phyloP scores from a whole-genome alignment of 2,888 invertebrate genomes.

The Fissipunctia ypsillon region DNA sequence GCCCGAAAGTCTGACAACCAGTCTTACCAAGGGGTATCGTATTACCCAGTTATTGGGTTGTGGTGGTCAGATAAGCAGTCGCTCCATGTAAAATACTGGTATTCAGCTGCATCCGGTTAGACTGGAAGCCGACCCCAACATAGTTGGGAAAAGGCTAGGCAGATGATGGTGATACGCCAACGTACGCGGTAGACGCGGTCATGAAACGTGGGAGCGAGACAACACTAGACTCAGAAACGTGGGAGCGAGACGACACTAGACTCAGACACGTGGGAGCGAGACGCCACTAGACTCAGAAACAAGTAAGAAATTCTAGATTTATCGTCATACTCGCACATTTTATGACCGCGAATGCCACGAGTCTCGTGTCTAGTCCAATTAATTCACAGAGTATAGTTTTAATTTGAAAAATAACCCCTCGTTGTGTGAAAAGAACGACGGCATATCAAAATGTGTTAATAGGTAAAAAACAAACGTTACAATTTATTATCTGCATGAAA shows the following conservation, averaged over 20 bases:
- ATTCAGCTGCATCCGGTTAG: too few relatives aligned
- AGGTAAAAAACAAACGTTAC: constrained; percentile 1
- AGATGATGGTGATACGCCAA: too few relatives aligned
- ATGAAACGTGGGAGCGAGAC: not conserved
- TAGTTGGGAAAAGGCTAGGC: too few relatives aligned
- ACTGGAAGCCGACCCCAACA: too few relatives aligned
- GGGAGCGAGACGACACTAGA: not conserved
- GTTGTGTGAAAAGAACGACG: not conserved
- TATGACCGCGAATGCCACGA: not conserved
- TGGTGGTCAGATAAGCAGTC: too few relatives aligned
- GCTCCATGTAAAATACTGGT: too few relatives aligned
- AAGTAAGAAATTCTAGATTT: not conserved
- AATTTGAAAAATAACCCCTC: not conserved
- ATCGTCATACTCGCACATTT: not conserved
- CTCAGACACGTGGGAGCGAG: not conserved
- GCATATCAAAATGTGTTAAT: not conserved
- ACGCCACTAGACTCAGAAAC: not conserved
- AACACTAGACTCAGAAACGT: too few relatives aligned
- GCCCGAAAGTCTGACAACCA: too few relatives aligned
- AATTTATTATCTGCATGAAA: constrained; percentile 43
- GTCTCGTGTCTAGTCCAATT: not conserved
- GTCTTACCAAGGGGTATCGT: too few relatives aligned
- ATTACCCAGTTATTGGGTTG: too few relatives aligned
- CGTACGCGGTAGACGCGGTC: not conserved
- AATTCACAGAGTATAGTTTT: not conserved